phyloP scores from a whole-genome alignment of 2,888 invertebrate species.

The Mimachlamys varia region DNA sequence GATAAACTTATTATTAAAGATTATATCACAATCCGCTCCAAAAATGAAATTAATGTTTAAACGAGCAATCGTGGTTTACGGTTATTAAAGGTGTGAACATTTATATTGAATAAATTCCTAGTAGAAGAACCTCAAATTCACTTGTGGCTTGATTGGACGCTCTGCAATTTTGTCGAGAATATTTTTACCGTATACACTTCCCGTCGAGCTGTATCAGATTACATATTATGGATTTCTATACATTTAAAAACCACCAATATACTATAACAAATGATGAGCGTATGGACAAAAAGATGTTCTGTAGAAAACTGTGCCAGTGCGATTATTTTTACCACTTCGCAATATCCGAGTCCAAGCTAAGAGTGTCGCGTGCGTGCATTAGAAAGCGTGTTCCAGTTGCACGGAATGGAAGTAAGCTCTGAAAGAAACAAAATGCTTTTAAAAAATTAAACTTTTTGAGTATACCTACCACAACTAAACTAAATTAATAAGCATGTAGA shows the following conservation, averaged over 20 bases:
- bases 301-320: neutral
- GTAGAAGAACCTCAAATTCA: no score
- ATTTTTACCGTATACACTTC: no score
- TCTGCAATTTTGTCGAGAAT: no score
- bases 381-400: neutral
- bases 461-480: conserved; percentile 28
- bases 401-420: neutral
- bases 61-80: no score
- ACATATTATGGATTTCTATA: neutral
- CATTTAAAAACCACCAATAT: neutral
- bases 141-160: no score
- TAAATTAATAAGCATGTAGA: conserved; percentile 20
- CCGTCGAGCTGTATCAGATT: neutral
- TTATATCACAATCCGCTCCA: no score
- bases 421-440: neutral
- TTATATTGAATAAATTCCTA: no score
- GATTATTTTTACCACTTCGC: neutral
- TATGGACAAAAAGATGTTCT: neutral
- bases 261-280: neutral
- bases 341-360: neutral
- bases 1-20: no score
- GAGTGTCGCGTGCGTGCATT: neutral
- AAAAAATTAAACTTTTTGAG: neutral
- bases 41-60: no score
- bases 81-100: no score